phyloP scores from a whole-genome alignment of 2,888 invertebrate species.

The Pseudanteris insignis region DNA sequence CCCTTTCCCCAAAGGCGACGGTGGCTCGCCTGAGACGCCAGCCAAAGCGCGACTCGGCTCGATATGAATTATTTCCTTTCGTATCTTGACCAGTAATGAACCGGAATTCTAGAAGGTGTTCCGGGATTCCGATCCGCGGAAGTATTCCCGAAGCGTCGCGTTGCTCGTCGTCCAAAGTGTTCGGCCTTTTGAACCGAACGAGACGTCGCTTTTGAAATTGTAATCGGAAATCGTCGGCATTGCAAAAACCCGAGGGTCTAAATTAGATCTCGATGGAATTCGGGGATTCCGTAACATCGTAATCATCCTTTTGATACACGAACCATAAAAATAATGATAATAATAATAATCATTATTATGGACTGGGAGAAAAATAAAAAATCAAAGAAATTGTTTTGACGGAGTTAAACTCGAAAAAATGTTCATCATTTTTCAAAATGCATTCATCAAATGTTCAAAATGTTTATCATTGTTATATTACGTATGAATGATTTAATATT shows the following conservation, averaged over 20 bases:
- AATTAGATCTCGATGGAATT: not conserved
- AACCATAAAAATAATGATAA: too few species aligned
- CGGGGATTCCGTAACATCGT: too few species aligned
- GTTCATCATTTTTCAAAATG: too few species aligned
- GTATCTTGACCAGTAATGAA: slow-evolving; percentile 7
- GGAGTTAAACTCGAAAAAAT: too few species aligned
- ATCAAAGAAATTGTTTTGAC: too few species aligned
- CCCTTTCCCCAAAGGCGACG: not conserved
- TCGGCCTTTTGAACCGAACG: not conserved
- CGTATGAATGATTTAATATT: too few species aligned
- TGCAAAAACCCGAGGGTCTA: not conserved
- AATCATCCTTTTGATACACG: too few species aligned
- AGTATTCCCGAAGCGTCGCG: slow-evolving; percentile 7
- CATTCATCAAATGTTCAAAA: too few species aligned
- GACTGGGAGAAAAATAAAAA: too few species aligned
- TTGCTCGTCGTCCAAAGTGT: not conserved
- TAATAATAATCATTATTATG: too few species aligned
- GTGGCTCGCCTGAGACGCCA: slow-evolving; percentile 1
- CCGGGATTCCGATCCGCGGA: slow-evolving; percentile 10
- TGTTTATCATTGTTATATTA: too few species aligned
- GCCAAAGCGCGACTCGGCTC: slow-evolving; percentile 1
- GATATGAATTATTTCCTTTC: slow-evolving; percentile 14
- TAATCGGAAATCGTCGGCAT: slow-evolving; percentile 3
- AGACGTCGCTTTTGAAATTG: slow-evolving; percentile 4
- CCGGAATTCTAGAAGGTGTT: slow-evolving; percentile 6